Percentiles rank a stretch among this genome's conserved stretches.
phyloP scores from a whole-genome alignment of 1,140 invertebrate genomes.

The Papilio aristodemus region DNA sequence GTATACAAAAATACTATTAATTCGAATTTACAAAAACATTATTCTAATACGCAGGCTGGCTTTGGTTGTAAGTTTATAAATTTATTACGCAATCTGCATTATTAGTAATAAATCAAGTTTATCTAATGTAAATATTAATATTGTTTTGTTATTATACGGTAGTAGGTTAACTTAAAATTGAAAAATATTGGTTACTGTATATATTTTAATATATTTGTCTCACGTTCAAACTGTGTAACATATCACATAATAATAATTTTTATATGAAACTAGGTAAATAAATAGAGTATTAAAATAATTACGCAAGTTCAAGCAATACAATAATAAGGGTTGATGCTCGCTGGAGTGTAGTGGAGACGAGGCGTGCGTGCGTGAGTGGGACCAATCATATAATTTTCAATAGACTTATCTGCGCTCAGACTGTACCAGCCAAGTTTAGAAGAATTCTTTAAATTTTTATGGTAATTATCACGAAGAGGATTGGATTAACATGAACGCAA shows the following conservation, averaged over 20 bases:
- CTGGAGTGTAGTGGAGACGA: conserved; percentile 2
- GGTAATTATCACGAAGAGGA: too few species aligned
- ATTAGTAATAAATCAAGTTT: background rate
- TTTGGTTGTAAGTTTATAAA: too few species aligned
- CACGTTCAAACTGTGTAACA: background rate
- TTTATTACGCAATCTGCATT: too few species aligned
- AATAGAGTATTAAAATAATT: background rate
- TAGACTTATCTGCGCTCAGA: background rate
- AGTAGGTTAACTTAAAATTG: background rate
- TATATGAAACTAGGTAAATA: too few species aligned
- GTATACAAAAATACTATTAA: background rate
- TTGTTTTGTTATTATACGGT: too few species aligned
- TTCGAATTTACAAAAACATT: too few species aligned
- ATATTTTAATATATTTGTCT: conserved; percentile 1
- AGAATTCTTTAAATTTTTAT: background rate
- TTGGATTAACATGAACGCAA: too few species aligned
- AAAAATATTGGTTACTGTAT: background rate
- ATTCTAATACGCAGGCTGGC: too few species aligned
- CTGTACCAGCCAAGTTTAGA: background rate
- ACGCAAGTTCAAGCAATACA: conserved; percentile 8
- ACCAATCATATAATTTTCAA: conserved; percentile 18
- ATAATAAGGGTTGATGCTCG: conserved; percentile 16
- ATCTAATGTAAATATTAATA: background rate
- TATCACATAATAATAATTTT: background rate
- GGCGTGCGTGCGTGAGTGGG: conserved; percentile 12